Evolutionary conservation across 2,797 vertebrate species (phyloP).

Genomic region (Halcyon chelicuti): DNA sequence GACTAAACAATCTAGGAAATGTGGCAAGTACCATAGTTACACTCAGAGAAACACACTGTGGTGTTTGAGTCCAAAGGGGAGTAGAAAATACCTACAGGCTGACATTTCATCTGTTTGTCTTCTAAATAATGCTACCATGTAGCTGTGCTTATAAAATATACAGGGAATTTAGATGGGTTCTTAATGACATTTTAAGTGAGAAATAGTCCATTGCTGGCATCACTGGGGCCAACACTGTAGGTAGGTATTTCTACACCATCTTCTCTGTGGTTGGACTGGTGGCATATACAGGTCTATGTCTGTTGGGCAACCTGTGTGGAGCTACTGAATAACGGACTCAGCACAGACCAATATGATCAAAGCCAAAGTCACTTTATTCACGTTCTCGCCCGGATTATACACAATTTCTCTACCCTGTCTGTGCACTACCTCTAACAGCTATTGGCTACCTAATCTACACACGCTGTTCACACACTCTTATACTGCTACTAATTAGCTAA

Average conservation of each 20-base stretch:
- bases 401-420: no score
- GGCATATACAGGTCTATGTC: background rate
- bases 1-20: conserved; percentile 18
- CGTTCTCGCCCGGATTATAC: no score
- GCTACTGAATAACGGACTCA: background rate
- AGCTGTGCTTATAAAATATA: background rate
- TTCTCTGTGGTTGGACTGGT: background rate
- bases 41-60: background rate
- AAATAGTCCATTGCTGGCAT: background rate
- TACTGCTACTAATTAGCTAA: no score
- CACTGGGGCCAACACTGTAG: background rate
- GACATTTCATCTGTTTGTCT: background rate
- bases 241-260: background rate
- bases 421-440: no score
- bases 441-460: no score
- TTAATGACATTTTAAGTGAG: background rate
- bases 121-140: background rate
- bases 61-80: background rate
- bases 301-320: background rate
- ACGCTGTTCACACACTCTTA: no score
- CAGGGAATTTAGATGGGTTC: background rate
- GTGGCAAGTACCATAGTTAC: background rate
- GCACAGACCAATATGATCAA: no score
- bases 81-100: background rate
- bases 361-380: no score